Base-by-base conservation (phyloP, 2,797 vertebrate genomes). In the Tiaroga cobitis region DNA sequence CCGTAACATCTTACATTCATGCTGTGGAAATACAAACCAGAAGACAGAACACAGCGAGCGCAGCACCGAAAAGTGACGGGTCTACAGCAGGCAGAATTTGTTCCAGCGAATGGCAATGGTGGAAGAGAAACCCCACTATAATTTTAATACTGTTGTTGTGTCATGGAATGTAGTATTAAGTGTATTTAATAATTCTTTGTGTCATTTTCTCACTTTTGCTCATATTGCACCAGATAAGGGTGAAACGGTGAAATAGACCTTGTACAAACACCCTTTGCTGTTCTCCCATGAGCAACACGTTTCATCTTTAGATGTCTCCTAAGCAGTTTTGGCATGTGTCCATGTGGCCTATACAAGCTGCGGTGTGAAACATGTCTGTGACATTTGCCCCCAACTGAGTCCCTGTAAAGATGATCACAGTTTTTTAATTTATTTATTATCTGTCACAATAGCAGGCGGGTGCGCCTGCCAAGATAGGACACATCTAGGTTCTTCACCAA, bases 241-340 rank as follows among this genome's bases (percentile, higher is more conserved):
- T 61, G 56, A 61, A 29, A 41, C 3, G 16, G 4, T 63, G n/a
- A 43, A 41, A 39, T 5, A 29, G 24, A 11, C 76, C n/a, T 41
- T 68, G 10, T n/a, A 37, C 32, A n/a, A 37, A 76, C 73, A 83
- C 73, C 85, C 81, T 93, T 89, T 93, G 90, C 88, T 89, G 87
- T 87, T 78, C 85, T 92, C 93, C 91, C 91, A 88, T 77, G 91
- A 91, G 93, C 90, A 91, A 94, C 91, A 87, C 93, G 85, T 89
- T 91, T 90, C 92, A 92, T 92, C 91, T 69, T 67, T 26, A 43
- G 43, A 46, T 67, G 63, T 81, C 43, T 29, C 92, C 90, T 93
- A 92, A 92, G 91, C 90, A 92, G 92, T 91, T 93, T 90, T 92
- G 90, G 90, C 67, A 81, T 92, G 90, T 87, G 90, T 89, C 92